phyloP scores from a whole-genome alignment of 2,888 invertebrate genomes.

The Eupithecia vulgata region DNA sequence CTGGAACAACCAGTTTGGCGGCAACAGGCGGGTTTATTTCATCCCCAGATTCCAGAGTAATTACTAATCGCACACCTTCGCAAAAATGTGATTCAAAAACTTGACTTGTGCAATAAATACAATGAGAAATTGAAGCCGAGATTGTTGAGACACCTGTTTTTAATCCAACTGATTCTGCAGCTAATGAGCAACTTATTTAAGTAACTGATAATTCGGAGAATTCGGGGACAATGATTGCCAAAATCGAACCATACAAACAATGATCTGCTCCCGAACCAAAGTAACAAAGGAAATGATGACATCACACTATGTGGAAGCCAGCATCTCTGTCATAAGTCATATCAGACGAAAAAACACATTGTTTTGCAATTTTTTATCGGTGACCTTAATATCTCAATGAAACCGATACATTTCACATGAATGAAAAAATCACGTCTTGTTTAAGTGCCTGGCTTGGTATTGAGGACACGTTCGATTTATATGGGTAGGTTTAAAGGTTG shows the following conservation, averaged over 20 bases:
- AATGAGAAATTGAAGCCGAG: slow-evolving; percentile 18
- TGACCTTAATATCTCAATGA: slow-evolving; percentile 52
- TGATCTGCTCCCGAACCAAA: slow-evolving; percentile 59
- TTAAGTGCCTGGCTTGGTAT: slow-evolving; percentile 31
- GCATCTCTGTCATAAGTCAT: slow-evolving; percentile 46
- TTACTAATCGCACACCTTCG: slow-evolving; percentile 41
- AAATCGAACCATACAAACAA: slow-evolving; percentile 53
- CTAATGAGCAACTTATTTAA: neutral
- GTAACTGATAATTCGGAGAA: neutral
- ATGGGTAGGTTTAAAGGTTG: slow-evolving; percentile 3
- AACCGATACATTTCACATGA: slow-evolving; percentile 42
- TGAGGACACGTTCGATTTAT: slow-evolving; percentile 26
- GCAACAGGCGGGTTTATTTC: slow-evolving; percentile 39
- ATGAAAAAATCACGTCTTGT: slow-evolving; percentile 43
- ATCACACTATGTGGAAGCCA: slow-evolving; percentile 58
- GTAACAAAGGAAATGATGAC: slow-evolving; percentile 75
- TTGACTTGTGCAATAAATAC: slow-evolving; percentile 18
- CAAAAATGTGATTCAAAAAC: slow-evolving; percentile 23
- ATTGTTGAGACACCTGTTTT: slow-evolving; percentile 12
- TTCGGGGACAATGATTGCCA: slow-evolving; percentile 44
- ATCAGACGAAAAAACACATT: slow-evolving; percentile 55
- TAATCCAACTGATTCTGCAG: slow-evolving; percentile 1
- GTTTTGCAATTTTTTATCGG: slow-evolving; percentile 59
- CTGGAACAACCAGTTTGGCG: slow-evolving; percentile 56
- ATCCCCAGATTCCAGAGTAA: slow-evolving; percentile 44